These are phyloP conservation scores for Zosterops hypoxanthus DNA, from an alignment of 2,113 vertebrate genomes.

Conservation along the genomic window DNA sequence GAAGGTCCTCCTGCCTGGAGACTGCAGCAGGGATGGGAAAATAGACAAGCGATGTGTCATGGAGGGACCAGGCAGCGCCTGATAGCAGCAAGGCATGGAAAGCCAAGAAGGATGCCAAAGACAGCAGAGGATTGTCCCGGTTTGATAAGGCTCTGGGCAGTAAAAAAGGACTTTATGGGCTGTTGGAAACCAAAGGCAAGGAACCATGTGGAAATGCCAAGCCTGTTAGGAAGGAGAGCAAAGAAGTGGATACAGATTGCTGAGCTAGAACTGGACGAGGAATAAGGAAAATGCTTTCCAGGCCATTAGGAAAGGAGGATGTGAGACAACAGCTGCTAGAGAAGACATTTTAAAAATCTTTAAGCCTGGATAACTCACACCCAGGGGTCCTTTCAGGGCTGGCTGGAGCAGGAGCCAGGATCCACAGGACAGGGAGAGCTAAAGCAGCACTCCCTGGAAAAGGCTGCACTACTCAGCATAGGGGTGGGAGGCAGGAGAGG, in stretches of 20 bases:
- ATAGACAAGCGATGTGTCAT: conserved; percentile 24
- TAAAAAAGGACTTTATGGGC: background rate
- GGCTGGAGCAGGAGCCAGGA: background rate
- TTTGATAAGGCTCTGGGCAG: background rate
- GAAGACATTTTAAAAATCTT: conserved; percentile 9
- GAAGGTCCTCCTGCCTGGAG: conserved; percentile 8
- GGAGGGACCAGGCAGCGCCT: background rate
- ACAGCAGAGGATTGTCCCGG: conserved; percentile 31
- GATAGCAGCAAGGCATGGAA: conserved; percentile 47
- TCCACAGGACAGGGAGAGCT: background rate
- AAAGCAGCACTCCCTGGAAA: fast-evolving
- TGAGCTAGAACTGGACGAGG: background rate
- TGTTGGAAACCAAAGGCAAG: conserved; percentile 9
- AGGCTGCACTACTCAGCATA: fast-evolving
- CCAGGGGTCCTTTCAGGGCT: background rate
- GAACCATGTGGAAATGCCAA: background rate
- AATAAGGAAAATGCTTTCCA: conserved; percentile 47
- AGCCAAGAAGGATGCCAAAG: conserved; percentile 33
- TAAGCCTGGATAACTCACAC: conserved; percentile 14
- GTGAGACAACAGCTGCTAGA: conserved; percentile 42
- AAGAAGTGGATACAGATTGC: background rate
- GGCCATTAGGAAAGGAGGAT: conserved; percentile 15
- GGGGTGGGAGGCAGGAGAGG: background rate
- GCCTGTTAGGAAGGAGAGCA: background rate
- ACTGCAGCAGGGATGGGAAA: background rate